Conservation (phyloP, 1,140 invertebrate genomes). For the Procambarus virginalis region DNA sequence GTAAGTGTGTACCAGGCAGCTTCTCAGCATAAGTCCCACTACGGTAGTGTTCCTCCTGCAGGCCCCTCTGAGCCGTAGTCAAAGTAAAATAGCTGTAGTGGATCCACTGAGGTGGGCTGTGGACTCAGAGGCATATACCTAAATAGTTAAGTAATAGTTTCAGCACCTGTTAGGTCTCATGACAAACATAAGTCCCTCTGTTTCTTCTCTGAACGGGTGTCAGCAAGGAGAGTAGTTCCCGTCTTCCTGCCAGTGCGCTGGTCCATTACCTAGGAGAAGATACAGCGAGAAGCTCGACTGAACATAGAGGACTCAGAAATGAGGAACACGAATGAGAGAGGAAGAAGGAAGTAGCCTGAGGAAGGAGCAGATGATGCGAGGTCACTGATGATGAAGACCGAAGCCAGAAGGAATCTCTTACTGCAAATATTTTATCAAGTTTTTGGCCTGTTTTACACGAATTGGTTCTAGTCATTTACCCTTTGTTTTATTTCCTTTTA, state of each 20-base stretch:
- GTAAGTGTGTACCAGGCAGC: constrained; percentile 42
- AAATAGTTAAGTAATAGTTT: constrained; percentile 53
- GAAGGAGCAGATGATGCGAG: constrained; percentile 45
- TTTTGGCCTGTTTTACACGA: constrained; percentile 60
- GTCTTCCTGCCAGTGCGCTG: constrained; percentile 49
- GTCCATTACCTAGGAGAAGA: constrained; percentile 61
- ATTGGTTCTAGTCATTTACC: constrained; percentile 68
- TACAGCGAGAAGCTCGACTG: constrained; percentile 65
- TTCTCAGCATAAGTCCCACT: constrained; percentile 42
- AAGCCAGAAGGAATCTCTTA: constrained; percentile 65
- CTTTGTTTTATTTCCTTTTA: constrained; percentile 68
- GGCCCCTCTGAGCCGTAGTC: constrained; percentile 7
- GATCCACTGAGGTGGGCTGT: constrained; percentile 38
- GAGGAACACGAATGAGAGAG: constrained; percentile 63
- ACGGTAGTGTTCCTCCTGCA: constrained; percentile 43
- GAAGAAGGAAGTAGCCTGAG: constrained; percentile 50
- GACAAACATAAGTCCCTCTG: constrained; percentile 46
- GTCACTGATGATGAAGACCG: constrained; percentile 46
- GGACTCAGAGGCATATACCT: constrained; percentile 46
- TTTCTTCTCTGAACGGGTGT: constrained; percentile 32
- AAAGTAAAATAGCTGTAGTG: constrained; percentile 31
- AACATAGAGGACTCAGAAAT: constrained; percentile 53
- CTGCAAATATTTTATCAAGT: constrained; percentile 66
- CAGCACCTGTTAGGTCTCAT: constrained; percentile 56
- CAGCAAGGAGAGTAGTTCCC: constrained; percentile 25